phyloP scores from a whole-genome alignment of 1,140 invertebrate species.

The Macrotrachela quadricornifera region DNA sequence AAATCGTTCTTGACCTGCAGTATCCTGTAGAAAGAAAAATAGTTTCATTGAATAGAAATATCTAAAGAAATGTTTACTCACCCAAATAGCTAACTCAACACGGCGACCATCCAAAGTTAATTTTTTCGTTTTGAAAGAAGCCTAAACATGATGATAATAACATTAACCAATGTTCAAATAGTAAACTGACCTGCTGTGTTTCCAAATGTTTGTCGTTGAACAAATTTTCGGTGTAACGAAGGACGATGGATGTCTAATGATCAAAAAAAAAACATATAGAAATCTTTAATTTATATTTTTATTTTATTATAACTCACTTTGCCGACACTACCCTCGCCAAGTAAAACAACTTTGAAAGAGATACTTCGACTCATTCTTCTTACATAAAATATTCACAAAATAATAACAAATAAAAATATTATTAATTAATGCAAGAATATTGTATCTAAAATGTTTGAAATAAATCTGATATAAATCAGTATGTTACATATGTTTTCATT shows the following conservation, averaged over 20 bases:
- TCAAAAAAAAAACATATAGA: background rate
- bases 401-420: no score
- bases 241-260: constrained; percentile 61
- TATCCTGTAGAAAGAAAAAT: constrained; percentile 41
- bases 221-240: constrained; percentile 83
- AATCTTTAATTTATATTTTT: background rate
- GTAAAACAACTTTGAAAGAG: constrained; percentile 74
- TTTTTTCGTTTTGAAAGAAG: constrained; percentile 86
- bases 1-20: constrained; percentile 79
- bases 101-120: constrained; percentile 68
- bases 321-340: constrained; percentile 92
- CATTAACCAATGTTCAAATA: no score
- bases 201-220: constrained; percentile 78
- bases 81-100: constrained; percentile 80
- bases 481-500: no score
- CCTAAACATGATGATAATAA: constrained; percentile 36
- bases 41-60: background rate
- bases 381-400: background rate
- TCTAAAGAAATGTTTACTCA: constrained; percentile 11
- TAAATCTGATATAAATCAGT: no score
- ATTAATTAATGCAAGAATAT: no score
- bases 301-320: constrained; percentile 22
- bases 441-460: no score
- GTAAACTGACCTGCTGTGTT: constrained; percentile 30
- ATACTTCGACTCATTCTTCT: constrained; percentile 12